Evolutionary conservation across 2,888 invertebrate species (phyloP).

Genomic region (Selenia dentaria): DNA sequence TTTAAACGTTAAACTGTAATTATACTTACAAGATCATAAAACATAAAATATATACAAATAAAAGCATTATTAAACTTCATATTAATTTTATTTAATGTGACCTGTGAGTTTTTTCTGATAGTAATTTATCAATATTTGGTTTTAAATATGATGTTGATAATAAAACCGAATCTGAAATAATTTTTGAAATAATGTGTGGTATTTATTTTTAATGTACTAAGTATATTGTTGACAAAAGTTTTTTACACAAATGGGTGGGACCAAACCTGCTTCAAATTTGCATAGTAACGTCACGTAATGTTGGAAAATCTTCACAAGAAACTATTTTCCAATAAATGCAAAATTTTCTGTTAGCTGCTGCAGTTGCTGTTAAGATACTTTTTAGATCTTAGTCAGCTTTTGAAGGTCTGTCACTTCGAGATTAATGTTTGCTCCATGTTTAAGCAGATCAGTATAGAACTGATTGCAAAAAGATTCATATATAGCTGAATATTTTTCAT

Average conservation of each 20-base stretch:
- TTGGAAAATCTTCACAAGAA: not conserved
- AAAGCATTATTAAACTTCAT: not conserved
- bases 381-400: not conserved
- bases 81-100: not conserved
- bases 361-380: not conserved
- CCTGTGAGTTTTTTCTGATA: not conserved
- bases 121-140: not conserved
- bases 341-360: not conserved
- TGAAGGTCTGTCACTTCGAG: not conserved
- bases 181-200: no score
- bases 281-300: no score
- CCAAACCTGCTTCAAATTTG: no score
- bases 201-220: no score
- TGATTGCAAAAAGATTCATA: not conserved
- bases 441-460: not conserved
- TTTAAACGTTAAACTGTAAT: no score
- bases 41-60: not conserved
- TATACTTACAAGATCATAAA: not conserved
- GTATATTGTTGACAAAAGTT: no score
- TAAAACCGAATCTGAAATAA: no score
- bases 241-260: no score
- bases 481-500: not conserved
- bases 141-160: no score
- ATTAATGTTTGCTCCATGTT: not conserved
- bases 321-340: not conserved